Evolutionary conservation across 2,797 vertebrate species (phyloP).

Genomic region (Trachops cirrhosus): DNA sequence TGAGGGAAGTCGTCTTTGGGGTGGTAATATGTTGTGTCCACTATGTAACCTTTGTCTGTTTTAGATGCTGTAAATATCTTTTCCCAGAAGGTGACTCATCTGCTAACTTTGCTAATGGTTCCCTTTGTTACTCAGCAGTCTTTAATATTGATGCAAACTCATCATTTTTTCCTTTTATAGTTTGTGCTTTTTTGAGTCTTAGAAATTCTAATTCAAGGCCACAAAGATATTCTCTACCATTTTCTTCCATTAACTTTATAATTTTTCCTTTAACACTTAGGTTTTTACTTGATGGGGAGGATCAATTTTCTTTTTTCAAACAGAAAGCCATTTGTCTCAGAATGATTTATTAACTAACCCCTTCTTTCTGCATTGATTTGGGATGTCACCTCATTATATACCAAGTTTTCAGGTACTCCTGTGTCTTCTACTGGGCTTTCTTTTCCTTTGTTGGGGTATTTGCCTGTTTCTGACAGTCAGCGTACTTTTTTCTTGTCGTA

Average conservation of each 20-base stretch:
- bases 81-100: not conserved
- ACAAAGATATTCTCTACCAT: not conserved
- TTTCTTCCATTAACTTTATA: slow-evolving; percentile 8
- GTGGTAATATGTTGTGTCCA: not conserved
- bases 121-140: not conserved
- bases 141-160: not conserved
- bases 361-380: not conserved
- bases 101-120: not conserved
- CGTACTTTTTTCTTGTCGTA: not conserved
- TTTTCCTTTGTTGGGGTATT: not conserved
- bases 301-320: slow-evolving; percentile 32
- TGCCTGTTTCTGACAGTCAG: not conserved
- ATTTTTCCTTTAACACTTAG: slow-evolving; percentile 5
- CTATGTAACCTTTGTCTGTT: not conserved
- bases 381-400: not conserved
- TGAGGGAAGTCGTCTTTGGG: not conserved
- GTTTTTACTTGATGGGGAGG: not conserved
- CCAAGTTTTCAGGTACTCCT: not conserved
- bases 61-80: not conserved
- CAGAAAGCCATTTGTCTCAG: not conserved
- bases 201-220: not conserved
- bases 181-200: not conserved
- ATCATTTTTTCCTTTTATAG: not conserved
- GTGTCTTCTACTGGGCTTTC: not conserved
- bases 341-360: not conserved